phyloP scores from a whole-genome alignment of 2,797 vertebrate genomes.

The Hydrocynus forskahlii region DNA sequence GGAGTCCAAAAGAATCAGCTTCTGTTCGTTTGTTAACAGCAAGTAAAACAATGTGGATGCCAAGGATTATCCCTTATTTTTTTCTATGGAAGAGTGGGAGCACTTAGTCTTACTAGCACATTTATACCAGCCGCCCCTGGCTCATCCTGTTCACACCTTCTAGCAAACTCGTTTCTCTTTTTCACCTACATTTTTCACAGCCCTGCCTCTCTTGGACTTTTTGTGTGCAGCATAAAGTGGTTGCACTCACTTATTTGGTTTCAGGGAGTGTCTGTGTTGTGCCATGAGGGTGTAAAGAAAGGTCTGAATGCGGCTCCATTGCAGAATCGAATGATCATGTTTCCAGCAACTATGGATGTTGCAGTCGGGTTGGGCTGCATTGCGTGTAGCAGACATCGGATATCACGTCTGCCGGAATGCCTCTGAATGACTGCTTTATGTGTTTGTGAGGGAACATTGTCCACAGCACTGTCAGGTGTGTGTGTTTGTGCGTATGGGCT shows the following conservation, averaged over 20 bases:
- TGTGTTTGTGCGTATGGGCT: neutral
- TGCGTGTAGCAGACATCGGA: neutral
- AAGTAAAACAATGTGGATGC: too few species aligned
- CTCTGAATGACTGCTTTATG: neutral
- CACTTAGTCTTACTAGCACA: too few species aligned
- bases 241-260: slow-evolving; percentile 26
- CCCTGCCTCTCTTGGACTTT: neutral
- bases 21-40: too few species aligned
- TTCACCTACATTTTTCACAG: neutral
- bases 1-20: too few species aligned
- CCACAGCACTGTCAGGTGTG: neutral
- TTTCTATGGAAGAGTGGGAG: too few species aligned
- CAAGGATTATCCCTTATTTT: too few species aligned
- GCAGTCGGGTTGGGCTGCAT: neutral
- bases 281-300: slow-evolving; percentile 28
- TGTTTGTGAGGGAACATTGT: neutral
- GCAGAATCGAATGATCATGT: slow-evolving; percentile 11
- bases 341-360: slow-evolving; percentile 3
- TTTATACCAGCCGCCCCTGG: too few species aligned
- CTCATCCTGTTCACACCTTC: neutral
- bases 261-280: slow-evolving; percentile 33
- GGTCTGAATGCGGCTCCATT: neutral
- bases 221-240: slow-evolving; percentile 12
- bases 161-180: neutral
- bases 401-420: neutral